Evolutionary conservation across 2,888 invertebrate species (phyloP).

Genomic region (Drepanosiphum platanoidis): DNA sequence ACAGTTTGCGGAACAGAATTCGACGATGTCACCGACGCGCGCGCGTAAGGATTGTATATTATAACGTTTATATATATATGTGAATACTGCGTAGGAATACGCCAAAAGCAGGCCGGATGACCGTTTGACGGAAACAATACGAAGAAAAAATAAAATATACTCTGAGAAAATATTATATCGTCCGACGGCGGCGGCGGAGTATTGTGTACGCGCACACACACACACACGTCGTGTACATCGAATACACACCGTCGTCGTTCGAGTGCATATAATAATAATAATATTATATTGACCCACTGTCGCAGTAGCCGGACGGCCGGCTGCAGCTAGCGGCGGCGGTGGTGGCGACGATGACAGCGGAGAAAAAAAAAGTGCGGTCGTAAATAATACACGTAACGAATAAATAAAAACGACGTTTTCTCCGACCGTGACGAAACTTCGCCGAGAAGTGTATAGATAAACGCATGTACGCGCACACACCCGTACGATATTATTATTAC

Average conservation of each 20-base stretch:
- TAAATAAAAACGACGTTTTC: slow-evolving; percentile 41
- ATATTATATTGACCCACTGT: slow-evolving; percentile 7
- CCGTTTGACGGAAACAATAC: background rate
- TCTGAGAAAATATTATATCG: background rate
- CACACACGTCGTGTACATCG: background rate
- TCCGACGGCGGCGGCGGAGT: no score
- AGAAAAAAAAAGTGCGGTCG: slow-evolving; percentile 17
- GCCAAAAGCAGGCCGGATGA: no score
- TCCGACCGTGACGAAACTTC: slow-evolving; percentile 50
- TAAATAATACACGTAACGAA: slow-evolving; percentile 45
- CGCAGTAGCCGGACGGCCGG: background rate
- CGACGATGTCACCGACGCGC: no score
- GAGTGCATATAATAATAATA: background rate
- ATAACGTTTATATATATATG: no score
- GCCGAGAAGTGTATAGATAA: background rate
- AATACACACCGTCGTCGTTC: background rate
- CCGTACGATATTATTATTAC: no score
- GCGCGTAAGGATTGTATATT: no score
- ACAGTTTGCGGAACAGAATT: no score
- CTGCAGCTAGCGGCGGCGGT: background rate
- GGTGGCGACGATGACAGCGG: background rate
- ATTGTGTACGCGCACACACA: no score
- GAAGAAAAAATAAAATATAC: background rate
- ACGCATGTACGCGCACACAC: no score
- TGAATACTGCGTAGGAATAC: no score